Evolutionary conservation across 2,113 vertebrate genomes (phyloP).

Genomic region (Craseonycteris thonglongyai): DNA sequence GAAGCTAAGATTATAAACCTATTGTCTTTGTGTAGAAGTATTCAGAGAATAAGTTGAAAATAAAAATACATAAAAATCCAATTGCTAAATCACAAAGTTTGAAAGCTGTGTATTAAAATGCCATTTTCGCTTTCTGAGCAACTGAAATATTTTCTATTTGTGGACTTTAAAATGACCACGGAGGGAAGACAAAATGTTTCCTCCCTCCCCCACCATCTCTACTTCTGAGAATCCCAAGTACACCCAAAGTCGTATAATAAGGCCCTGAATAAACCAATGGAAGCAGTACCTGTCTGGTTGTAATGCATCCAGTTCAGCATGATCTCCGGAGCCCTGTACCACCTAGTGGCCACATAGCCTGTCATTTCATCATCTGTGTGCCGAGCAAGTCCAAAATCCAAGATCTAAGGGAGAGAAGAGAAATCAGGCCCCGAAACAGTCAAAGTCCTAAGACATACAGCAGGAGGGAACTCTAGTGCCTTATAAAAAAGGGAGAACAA

Average conservation of each 20-base stretch:
- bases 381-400: slow-evolving; percentile 96
- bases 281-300: slow-evolving; percentile 92
- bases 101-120: neutral
- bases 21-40: neutral
- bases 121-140: neutral
- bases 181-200: neutral
- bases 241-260: neutral
- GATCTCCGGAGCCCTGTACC: slow-evolving; percentile 98
- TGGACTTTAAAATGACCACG: neutral
- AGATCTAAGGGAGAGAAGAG: slow-evolving; percentile 82
- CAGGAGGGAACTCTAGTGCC: neutral
- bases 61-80: slow-evolving; percentile 18
- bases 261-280: neutral
- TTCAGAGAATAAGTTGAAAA: neutral
- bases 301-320: slow-evolving; percentile 99
- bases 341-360: slow-evolving; percentile 95
- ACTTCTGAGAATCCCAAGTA: neutral
- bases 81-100: neutral
- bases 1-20: neutral
- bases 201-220: neutral
- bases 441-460: neutral
- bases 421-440: neutral
- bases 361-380: slow-evolving; percentile 99
- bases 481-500: neutral
- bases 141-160: neutral